Conservation (phyloP, 1,140 invertebrate genomes). For the Samia ricini region DNA sequence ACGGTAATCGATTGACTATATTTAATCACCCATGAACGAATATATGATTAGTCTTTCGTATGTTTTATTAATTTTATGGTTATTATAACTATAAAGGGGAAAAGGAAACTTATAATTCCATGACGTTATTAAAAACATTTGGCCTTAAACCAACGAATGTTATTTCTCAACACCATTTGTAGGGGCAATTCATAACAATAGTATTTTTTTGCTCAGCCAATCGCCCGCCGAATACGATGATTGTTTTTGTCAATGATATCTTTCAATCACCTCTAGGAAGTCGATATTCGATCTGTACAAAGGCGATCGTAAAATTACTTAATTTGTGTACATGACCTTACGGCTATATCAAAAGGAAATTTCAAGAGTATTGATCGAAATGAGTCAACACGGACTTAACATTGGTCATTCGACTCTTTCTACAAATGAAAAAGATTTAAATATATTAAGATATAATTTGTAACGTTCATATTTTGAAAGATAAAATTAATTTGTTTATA, state of each 20-base stretch:
- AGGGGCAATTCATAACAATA: constrained; percentile 16
- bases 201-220: constrained; percentile 9
- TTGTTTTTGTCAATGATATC: constrained; percentile 28
- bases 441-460: too few species aligned
- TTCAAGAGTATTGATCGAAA: not conserved
- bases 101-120: not conserved
- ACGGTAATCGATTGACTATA: not conserved
- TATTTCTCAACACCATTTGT: constrained; percentile 1
- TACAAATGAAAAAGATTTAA: too few species aligned
- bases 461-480: too few species aligned
- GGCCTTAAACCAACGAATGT: constrained; percentile 17
- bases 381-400: not conserved
- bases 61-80: not conserved
- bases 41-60: not conserved
- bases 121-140: constrained; percentile 18
- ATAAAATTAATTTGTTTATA: too few species aligned
- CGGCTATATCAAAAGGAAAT: not conserved
- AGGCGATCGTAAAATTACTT: not conserved
- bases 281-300: constrained; percentile 8
- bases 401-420: not conserved
- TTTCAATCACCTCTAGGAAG: constrained; percentile 16
- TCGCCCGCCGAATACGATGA: constrained; percentile 3
- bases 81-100: not conserved
- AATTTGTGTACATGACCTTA: not conserved
- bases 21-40: not conserved